Evolutionary conservation across 2,113 vertebrate genomes (phyloP).

Genomic region (Cyanoramphus novaezelandiae): DNA sequence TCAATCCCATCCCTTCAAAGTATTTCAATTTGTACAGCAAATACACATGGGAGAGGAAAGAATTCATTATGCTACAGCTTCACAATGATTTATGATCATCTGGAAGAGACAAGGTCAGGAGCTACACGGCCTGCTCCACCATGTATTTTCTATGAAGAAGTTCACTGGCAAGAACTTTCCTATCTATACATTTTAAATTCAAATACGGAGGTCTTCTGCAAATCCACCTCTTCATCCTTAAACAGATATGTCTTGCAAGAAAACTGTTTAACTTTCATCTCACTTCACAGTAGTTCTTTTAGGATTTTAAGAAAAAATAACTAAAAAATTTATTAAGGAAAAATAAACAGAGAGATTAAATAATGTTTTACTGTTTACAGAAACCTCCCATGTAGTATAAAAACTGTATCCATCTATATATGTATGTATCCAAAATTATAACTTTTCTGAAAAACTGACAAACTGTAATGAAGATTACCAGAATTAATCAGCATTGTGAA

Average conservation of each 20-base stretch:
- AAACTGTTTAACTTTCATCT: neutral
- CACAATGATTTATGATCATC: neutral
- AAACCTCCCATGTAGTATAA: neutral
- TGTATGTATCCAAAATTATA: neutral
- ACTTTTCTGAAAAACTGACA: neutral
- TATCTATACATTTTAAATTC: neutral
- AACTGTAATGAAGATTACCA: neutral
- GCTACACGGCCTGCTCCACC: neutral
- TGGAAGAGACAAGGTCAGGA: neutral
- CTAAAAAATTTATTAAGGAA: neutral
- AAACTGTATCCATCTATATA: neutral
- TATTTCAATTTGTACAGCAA: neutral
- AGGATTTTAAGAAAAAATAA: neutral
- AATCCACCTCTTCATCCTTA: neutral
- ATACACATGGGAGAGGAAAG: neutral
- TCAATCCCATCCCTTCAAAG: neutral
- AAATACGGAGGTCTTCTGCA: neutral
- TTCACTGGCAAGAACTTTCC: neutral
- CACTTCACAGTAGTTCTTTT: neutral
- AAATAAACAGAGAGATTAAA: neutral
- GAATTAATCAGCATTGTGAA: neutral
- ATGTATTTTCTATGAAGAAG: neutral
- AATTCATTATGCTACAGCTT: neutral
- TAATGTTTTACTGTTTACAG: neutral
- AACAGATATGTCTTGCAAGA: neutral